Percentiles rank a stretch among this genome's conserved stretches.
Evolutionary conservation across 2,797 vertebrate genomes (phyloP).

Genomic region (Catamblyrhynchus diadema): DNA sequence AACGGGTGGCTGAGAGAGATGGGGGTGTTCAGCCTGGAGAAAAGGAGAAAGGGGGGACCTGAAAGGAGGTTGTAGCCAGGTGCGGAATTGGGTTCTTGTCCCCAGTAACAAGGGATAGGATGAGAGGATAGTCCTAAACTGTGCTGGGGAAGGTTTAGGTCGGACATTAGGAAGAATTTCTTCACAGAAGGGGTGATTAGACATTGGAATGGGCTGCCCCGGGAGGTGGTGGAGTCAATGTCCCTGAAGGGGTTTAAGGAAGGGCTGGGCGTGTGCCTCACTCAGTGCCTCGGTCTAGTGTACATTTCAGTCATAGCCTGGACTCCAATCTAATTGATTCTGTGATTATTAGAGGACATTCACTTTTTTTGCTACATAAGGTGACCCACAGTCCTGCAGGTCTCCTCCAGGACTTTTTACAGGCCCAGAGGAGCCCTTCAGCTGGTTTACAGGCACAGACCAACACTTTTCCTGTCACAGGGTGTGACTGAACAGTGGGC

Average conservation of each 20-base stretch:
- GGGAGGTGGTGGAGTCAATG: background rate
- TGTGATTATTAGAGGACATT: background rate
- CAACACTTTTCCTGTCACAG: accelerated
- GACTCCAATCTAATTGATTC: background rate
- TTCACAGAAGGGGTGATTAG: background rate
- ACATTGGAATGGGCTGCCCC: background rate
- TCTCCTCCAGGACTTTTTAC: background rate
- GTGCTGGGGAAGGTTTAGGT: accelerated
- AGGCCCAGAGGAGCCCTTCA: background rate
- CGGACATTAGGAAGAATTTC: background rate
- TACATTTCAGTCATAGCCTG: no score
- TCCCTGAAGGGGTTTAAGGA: background rate
- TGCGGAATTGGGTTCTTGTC: background rate
- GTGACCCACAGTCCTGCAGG: no score
- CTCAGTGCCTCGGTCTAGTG: background rate
- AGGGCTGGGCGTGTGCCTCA: accelerated
- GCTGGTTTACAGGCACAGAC: background rate
- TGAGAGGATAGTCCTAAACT: background rate
- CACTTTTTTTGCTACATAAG: accelerated
- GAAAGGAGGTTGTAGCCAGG: background rate
- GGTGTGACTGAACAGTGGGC: accelerated
- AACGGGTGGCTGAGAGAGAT: background rate
- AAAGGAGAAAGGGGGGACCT: background rate
- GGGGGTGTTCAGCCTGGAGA: background rate
- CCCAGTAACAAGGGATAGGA: accelerated